Conservation (phyloP, 2,113 vertebrate genomes). For the Ploceus nigricollis region DNA sequence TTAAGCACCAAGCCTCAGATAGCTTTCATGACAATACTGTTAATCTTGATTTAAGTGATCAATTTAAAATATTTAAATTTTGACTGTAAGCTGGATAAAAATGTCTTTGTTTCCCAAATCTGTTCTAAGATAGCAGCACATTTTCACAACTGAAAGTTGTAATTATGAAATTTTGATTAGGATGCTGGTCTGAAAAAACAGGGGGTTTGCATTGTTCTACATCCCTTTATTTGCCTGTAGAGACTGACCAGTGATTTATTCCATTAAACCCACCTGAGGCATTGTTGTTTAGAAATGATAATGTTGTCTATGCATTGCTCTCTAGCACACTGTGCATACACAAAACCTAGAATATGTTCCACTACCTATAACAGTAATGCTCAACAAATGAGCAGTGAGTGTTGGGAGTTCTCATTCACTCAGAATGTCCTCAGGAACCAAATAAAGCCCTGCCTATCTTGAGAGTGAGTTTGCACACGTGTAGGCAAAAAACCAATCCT, state of each 20-base stretch:
- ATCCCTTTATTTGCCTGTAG: background rate
- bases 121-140: background rate
- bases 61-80: background rate
- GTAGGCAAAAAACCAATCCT: background rate
- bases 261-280: background rate
- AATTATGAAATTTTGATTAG: background rate
- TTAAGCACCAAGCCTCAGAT: background rate
- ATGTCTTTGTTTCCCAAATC: background rate
- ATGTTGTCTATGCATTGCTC: background rate
- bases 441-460: background rate
- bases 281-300: background rate
- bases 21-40: background rate
- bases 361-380: background rate
- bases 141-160: background rate
- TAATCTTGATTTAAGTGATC: background rate
- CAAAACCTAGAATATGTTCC: background rate
- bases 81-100: background rate
- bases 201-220: background rate
- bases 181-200: background rate
- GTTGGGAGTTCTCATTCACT: background rate
- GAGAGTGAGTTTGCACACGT: background rate
- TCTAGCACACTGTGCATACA: background rate
- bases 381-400: background rate
- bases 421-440: background rate
- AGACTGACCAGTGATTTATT: background rate